Base-by-base conservation (phyloP, 2,888 invertebrate species). In the Lamproptera curius region DNA sequence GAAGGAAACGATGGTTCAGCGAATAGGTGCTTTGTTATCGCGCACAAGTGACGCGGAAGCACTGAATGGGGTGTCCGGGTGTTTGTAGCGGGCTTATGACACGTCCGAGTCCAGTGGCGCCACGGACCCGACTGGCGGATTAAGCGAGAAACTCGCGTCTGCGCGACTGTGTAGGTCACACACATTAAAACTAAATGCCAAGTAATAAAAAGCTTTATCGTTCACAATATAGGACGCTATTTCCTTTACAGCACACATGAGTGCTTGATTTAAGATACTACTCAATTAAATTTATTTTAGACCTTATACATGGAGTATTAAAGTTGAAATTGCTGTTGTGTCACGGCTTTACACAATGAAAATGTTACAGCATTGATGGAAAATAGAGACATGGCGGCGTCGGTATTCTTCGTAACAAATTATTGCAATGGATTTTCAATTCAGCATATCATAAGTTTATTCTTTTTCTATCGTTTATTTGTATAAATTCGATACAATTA, bases 91-190 rank as follows among this genome's bases (percentile, higher is more conserved):
- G 42, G 53, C 58, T 61, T 58, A 62, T 58, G 50, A 67, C 69
- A 68, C 78, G 68, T 69, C 76, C 65, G 67, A 59, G 73, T 70
- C 45, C 70, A 70, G 76, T 76, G 79, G 79, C 80, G 83, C 77
- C 83, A 67, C 72, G 67, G 65, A 70, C 66, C 66, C 61, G 64
- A 85, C 85, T 84, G 78, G 56, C 66, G 67, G 70, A 53, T 39
- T 52, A 26, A 44, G 38, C 51, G 52, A 48, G 43, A 54, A 55
- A 50, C 55, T 39, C 57, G 80, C 81, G 83, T 65, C 79, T 83
- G 84, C 84, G 84, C 81, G 73, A 50, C 57, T n/a, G n/a, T n/a
- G n/a, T n/a, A 58, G 58, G 55, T 44, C 49, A 62, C 61, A 52
- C 63, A 63, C 61, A 63, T 64, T n/a, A n/a, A n/a, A n/a, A n/a